Evolutionary conservation across 2,888 invertebrate genomes (phyloP).

Genomic region (Athalia circularis): DNA sequence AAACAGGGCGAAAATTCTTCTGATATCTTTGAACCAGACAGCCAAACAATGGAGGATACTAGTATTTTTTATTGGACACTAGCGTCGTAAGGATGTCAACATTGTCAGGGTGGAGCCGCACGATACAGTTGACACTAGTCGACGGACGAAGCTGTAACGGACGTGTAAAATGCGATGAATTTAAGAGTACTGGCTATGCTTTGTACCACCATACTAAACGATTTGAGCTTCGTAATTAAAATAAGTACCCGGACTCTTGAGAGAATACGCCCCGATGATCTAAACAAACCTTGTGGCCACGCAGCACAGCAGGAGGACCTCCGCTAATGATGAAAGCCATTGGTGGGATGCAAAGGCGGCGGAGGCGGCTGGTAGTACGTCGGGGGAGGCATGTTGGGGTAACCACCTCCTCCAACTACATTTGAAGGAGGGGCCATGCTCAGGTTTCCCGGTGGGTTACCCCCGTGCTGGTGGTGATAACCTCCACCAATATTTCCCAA

Average conservation of each 20-base stretch:
- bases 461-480: slow-evolving; percentile 47
- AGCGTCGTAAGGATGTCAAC: too few species aligned
- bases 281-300: slow-evolving; percentile 57
- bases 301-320: slow-evolving; percentile 53
- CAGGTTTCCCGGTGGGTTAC: slow-evolving; percentile 35
- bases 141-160: too few species aligned
- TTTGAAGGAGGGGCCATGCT: slow-evolving; percentile 48
- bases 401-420: slow-evolving; percentile 54
- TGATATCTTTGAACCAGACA: too few species aligned
- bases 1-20: too few species aligned
- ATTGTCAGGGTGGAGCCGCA: too few species aligned
- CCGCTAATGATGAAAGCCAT: slow-evolving; percentile 58
- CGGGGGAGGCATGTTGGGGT: slow-evolving; percentile 52
- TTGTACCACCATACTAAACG: background rate
- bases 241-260: background rate
- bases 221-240: background rate
- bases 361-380: slow-evolving; percentile 57
- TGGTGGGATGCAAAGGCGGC: slow-evolving; percentile 56
- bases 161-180: too few species aligned
- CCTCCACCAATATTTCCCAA: slow-evolving; percentile 46
- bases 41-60: too few species aligned
- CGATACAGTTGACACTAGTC: too few species aligned
- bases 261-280: slow-evolving; percentile 46
- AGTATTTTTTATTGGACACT: too few species aligned
- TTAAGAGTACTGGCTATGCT: too few species aligned